These are phyloP conservation scores for Operophtera brumata DNA, from an alignment of 2,888 invertebrate genomes.

Conservation along the genomic window DNA sequence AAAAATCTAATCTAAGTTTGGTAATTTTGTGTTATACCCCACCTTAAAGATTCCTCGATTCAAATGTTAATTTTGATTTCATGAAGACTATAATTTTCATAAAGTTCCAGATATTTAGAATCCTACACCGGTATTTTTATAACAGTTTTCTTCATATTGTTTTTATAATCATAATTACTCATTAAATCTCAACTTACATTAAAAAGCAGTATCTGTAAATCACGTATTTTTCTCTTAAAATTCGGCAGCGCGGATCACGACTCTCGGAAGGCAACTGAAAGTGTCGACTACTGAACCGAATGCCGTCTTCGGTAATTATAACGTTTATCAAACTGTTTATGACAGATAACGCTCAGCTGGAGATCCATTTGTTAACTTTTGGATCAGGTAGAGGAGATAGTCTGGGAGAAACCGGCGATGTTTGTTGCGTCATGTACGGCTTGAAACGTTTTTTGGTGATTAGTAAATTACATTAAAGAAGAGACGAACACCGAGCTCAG, in stretches of 20 bases:
- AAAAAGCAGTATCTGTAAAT: too few species aligned
- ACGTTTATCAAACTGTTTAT: constrained; percentile 26
- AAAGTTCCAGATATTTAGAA: too few species aligned
- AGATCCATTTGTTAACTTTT: constrained; percentile 24
- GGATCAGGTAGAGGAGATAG: background rate
- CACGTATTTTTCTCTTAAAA: background rate
- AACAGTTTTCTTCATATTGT: background rate
- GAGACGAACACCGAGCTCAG: too few species aligned
- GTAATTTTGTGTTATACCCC: too few species aligned
- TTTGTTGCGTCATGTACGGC: background rate
- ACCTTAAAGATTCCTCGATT: too few species aligned
- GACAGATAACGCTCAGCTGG: constrained; percentile 27
- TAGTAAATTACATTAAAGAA: too few species aligned
- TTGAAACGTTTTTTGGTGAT: too few species aligned
- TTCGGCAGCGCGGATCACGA: constrained; percentile 1
- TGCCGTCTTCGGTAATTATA: constrained; percentile 22
- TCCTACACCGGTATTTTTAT: background rate
- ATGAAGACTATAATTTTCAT: too few species aligned
- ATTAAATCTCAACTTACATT: background rate
- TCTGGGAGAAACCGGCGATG: background rate
- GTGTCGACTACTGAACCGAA: constrained; percentile 12
- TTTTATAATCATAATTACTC: background rate
- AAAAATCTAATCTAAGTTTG: too few species aligned
- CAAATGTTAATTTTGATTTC: too few species aligned
- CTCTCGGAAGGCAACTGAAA: constrained; percentile 2